phyloP scores from a whole-genome alignment of 2,113 vertebrate species.

The Leptocoma aspasia region DNA sequence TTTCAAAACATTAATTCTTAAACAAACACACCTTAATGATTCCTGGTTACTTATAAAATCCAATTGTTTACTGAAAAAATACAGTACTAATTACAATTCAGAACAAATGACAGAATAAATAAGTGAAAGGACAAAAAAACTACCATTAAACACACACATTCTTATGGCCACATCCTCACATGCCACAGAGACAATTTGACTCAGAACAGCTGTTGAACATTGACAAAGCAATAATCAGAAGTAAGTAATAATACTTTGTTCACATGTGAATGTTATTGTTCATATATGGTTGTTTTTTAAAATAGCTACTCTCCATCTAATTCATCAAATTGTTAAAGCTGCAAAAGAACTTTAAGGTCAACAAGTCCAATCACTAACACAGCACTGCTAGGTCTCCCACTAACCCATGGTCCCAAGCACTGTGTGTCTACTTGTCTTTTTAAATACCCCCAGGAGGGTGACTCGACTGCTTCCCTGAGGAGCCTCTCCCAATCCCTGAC shows the following conservation, averaged over 20 bases:
- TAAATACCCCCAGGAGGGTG: not conserved
- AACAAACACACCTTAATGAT: not conserved
- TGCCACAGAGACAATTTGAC: not conserved
- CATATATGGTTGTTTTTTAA: not conserved
- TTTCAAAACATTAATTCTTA: not conserved
- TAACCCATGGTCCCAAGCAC: accelerated
- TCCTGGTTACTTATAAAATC: not conserved
- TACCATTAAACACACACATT: not conserved
- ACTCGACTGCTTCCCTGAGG: not conserved
- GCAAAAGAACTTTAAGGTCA: not conserved
- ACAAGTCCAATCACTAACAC: not conserved
- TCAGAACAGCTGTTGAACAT: not conserved
- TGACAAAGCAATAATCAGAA: not conserved
- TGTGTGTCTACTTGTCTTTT: not conserved
- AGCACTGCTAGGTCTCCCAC: not conserved
- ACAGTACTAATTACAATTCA: not conserved
- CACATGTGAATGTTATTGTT: not conserved
- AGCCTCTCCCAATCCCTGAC: not conserved
- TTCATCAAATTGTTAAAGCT: not conserved
- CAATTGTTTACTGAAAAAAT: not conserved
- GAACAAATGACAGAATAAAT: not conserved
- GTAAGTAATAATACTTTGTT: not conserved
- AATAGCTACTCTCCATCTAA: not conserved
- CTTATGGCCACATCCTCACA: not conserved
- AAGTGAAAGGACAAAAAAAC: not conserved